A percentile compares a stretch with the other conserved stretches of the same genome.
Evolutionary conservation across 1,140 invertebrate species (phyloP).

Genomic region (Thaumatotibia leucotreta): DNA sequence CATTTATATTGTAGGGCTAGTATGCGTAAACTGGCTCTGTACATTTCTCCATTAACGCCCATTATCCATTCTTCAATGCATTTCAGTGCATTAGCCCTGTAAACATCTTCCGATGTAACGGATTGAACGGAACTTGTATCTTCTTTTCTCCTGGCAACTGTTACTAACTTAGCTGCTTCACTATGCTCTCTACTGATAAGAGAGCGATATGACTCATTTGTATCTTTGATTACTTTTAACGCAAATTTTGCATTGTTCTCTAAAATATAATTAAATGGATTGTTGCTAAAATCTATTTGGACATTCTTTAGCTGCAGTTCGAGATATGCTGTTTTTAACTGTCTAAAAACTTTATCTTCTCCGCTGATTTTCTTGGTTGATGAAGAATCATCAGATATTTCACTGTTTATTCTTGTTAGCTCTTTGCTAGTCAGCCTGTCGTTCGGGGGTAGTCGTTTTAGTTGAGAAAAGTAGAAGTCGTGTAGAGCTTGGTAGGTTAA

Average conservation of each 20-base stretch:
- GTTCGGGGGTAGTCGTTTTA: conserved; percentile 50
- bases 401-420: conserved; percentile 50
- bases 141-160: conserved; percentile 49
- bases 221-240: conserved; percentile 58
- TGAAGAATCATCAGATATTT: conserved; percentile 42
- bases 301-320: conserved; percentile 59
- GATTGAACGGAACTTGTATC: conserved; percentile 42
- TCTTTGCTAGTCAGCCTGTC: conserved; percentile 63
- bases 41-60: conserved; percentile 75
- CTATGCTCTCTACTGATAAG: conserved; percentile 53
- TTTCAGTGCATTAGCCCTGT: conserved; percentile 56
- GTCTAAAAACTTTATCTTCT: conserved; percentile 59
- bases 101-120: conserved; percentile 47
- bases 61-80: conserved; percentile 76
- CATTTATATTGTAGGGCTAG: conserved; percentile 56
- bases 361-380: conserved; percentile 43
- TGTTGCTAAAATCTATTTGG: conserved; percentile 61
- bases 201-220: conserved; percentile 52
- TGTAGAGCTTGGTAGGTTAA: conserved; percentile 73
- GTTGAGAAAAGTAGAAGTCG: conserved; percentile 77
- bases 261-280: conserved; percentile 57
- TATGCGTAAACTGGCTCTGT: conserved; percentile 66
- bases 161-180: conserved; percentile 54
- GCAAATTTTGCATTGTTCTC: conserved; percentile 67
- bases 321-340: conserved; percentile 46